Base-by-base conservation (phyloP, 2,113 vertebrate species). In the Scomber scombrus region DNA sequence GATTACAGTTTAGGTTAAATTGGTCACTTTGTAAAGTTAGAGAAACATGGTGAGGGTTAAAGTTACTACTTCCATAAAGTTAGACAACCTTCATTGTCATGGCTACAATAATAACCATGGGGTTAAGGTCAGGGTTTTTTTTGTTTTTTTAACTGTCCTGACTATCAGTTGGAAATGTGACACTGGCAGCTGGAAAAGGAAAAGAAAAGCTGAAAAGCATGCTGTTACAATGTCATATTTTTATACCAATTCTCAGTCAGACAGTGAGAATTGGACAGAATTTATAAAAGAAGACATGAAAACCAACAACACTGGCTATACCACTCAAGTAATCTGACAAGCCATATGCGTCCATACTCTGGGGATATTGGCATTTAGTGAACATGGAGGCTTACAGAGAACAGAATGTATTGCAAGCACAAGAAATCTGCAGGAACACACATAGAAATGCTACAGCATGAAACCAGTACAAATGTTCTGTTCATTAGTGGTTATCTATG, bases 401-500 rank as follows among this genome's bases (percentile, higher is more conserved):
- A 34, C 11, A 58, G 4, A 11, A 3, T n/a, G 50, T 40, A 11
- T 16, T 47, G 3, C 10, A 34, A 54, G 45, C n/a, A 57, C 9
- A 11, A 14, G 11, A 31, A 19, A 66, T 55, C 43, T 75, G 23
- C 43, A 57, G 2, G 2, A 14, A 11, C 14, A 16, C 34, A 18
- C 7, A 34, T 9, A 46, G 29, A 63, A 63, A 63, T 10, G 18
- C 12, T 4, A 3, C 1, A 66, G 19, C 0, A 13, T 52, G 10
- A 75, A 55, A 45, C 10, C 8, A 6, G 31, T n/a, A 15, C 11
- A 64, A 5, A 73, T 21, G 11, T 13, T 10, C 19, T 43, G 58
- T 70, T 78, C 64, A 78, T 72, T 67, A 55, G 70, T 14, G 54
- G 3, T 56, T 69, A 64, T 68, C 31, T 60, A 51, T 11, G 13